Conservation (phyloP, 2,888 invertebrate species). For the Willowsia nigromaculata region DNA sequence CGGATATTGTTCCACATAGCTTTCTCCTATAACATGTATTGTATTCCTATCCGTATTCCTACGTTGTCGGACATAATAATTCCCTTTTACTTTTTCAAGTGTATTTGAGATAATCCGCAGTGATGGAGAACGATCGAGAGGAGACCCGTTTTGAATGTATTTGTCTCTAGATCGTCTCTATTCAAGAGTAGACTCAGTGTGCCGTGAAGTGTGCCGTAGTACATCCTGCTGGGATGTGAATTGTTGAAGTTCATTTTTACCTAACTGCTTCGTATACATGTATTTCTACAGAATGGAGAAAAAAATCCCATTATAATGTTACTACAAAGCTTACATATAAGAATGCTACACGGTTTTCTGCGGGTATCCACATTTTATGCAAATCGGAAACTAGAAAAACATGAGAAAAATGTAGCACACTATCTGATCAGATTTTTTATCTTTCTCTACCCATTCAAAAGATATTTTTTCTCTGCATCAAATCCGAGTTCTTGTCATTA, state of each 20-base stretch:
- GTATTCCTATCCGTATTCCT: neutral
- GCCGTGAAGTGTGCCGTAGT: neutral
- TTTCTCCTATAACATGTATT: neutral
- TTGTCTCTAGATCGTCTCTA: neutral
- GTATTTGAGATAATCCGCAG: slow-evolving; percentile 40
- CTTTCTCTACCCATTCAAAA: neutral
- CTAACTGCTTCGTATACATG: too few relatives aligned
- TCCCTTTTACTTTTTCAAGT: neutral
- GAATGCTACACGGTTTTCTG: neutral
- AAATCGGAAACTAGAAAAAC: slow-evolving; percentile 44
- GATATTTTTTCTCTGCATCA: slow-evolving; percentile 12
- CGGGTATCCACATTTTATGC: slow-evolving; percentile 32
- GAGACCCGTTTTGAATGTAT: neutral
- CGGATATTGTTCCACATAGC: neutral
- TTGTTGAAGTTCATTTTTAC: slow-evolving; percentile 27
- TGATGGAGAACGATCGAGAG: slow-evolving; percentile 41
- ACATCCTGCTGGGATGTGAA: neutral
- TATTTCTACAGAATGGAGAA: neutral
- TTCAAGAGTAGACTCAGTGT: neutral
- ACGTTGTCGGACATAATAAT: neutral
- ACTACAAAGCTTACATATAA: neutral
- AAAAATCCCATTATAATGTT: slow-evolving; percentile 15
- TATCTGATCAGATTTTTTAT: slow-evolving; percentile 35
- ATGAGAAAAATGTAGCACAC: slow-evolving; percentile 33
- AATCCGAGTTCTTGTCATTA: slow-evolving; percentile 22